These are phyloP conservation scores for Orthonyx spaldingii DNA, from an alignment of 2,113 vertebrate species.

Conservation along the genomic window DNA sequence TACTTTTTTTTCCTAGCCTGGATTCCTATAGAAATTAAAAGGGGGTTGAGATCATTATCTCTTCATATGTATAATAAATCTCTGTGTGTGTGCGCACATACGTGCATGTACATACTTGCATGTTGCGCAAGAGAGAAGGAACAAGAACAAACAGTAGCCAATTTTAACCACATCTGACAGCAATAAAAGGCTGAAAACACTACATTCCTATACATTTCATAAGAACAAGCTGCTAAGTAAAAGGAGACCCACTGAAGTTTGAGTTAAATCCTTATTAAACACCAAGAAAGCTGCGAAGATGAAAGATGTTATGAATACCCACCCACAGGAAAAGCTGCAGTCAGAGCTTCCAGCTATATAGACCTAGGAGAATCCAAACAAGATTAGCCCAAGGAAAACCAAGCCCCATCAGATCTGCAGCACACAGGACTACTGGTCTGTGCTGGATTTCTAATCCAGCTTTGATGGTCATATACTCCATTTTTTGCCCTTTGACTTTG, in stretches of 20 bases:
- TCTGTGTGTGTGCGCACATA: not conserved
- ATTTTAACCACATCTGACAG: constrained; percentile 42
- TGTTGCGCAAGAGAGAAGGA: not conserved
- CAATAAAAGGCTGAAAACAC: not conserved
- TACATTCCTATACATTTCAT: not conserved
- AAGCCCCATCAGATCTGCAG: not conserved
- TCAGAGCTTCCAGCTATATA: not conserved
- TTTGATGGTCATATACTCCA: not conserved
- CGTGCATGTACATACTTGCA: not conserved
- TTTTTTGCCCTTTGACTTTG: not conserved
- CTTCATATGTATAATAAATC: not conserved
- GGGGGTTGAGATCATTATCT: not conserved
- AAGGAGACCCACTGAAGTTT: not conserved
- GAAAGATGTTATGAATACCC: not conserved
- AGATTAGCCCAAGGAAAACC: not conserved
- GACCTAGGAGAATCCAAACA: not conserved
- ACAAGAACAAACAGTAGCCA: not conserved
- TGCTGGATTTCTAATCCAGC: not conserved
- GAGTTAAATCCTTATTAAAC: not conserved
- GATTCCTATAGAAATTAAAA: constrained; percentile 22
- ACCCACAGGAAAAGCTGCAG: not conserved
- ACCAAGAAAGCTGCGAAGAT: not conserved
- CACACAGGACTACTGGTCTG: not conserved
- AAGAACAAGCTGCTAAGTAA: not conserved
- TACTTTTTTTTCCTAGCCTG: not conserved